Evolutionary conservation across 2,888 invertebrate genomes (phyloP).

Genomic region (Cantharis nigra): DNA sequence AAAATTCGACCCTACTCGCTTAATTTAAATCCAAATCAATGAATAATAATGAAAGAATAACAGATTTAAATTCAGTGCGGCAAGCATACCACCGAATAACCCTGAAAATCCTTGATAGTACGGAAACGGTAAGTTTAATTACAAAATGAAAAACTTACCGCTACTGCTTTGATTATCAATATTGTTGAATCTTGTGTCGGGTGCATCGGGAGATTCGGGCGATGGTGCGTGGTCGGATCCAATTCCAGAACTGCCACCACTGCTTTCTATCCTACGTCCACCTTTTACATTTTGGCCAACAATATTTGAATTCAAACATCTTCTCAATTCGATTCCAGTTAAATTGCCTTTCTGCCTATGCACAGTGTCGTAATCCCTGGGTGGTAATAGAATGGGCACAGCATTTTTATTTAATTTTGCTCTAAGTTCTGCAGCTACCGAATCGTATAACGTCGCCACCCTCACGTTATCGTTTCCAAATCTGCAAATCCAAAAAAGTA

Average conservation of each 20-base stretch:
- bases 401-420: conserved; percentile 66
- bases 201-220: conserved; percentile 63
- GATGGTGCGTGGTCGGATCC: conserved; percentile 88
- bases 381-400: conserved; percentile 83
- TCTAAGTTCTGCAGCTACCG: conserved; percentile 88
- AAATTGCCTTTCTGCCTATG: conserved; percentile 78
- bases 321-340: conserved; percentile 70
- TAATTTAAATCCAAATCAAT: not conserved
- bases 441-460: conserved; percentile 83
- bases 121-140: not conserved
- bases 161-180: conserved; percentile 36
- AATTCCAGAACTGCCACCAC: conserved; percentile 84
- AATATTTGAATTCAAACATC: conserved; percentile 74
- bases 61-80: not conserved
- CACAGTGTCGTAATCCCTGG: conserved; percentile 93
- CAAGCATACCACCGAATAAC: not conserved
- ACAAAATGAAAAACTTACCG: conserved; percentile 33
- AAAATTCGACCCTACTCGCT: not conserved
- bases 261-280: conserved; percentile 47
- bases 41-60: not conserved
- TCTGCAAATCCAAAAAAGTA: conserved; percentile 38
- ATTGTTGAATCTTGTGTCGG: conserved; percentile 53
- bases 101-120: not conserved
- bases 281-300: conserved; percentile 59
- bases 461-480: conserved; percentile 54